A percentile compares a stretch with the other conserved stretches of the same genome.
Conservation (phyloP, 2,797 vertebrate genomes). For the Lepilemur ruficaudatus region DNA sequence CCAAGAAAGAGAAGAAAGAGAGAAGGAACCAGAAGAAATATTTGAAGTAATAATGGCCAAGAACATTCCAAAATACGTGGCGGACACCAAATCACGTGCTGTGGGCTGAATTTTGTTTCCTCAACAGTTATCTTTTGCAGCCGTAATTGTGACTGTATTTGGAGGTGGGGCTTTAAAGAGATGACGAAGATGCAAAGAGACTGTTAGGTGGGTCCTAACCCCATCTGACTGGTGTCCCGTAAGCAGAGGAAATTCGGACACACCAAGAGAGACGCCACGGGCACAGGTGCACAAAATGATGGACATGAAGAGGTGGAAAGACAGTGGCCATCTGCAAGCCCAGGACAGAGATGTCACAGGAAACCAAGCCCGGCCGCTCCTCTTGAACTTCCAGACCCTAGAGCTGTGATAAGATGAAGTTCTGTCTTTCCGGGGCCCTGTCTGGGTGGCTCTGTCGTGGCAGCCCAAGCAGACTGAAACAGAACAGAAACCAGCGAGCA, state of each 20-base stretch:
- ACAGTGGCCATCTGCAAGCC: not conserved
- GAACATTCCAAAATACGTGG: not conserved
- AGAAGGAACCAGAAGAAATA: not conserved
- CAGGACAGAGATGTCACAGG: not conserved
- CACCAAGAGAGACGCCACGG: not conserved
- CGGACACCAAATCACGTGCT: not conserved
- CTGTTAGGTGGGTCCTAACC: not conserved
- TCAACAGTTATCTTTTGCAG: not conserved
- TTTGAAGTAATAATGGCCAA: not conserved
- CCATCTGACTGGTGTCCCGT: not conserved
- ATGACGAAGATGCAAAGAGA: not conserved
- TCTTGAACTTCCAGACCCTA: not conserved
- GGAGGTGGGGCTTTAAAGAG: not conserved
- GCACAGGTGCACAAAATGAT: not conserved
- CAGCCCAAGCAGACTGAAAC: not conserved
- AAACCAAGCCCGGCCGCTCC: not conserved
- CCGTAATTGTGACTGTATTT: not conserved
- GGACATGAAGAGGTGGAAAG: not conserved
- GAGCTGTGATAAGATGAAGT: not conserved
- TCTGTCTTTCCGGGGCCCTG: not conserved
- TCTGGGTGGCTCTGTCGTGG: not conserved
- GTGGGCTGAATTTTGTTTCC: not conserved
- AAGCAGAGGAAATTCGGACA: not conserved
- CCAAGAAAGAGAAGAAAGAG: not conserved
- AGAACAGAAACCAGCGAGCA: not conserved